phyloP scores from a whole-genome alignment of 1,140 invertebrate species.

The Hylaeus anthracinus region DNA sequence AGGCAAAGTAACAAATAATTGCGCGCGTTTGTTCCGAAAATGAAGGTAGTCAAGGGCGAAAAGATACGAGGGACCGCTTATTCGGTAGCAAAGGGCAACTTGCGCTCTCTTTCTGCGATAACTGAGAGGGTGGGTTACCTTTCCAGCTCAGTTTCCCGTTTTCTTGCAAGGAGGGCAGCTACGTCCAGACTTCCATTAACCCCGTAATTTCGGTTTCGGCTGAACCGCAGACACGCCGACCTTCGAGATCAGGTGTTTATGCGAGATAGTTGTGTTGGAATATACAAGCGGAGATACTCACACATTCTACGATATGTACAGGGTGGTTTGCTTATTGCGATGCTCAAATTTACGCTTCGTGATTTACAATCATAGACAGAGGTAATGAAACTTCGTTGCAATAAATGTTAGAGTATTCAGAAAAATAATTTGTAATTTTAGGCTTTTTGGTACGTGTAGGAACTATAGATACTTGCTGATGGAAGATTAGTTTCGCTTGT shows the following conservation, averaged over 20 bases:
- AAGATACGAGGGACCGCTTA: slow-evolving; percentile 25
- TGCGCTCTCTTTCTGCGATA: slow-evolving; percentile 35
- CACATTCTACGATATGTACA: not conserved
- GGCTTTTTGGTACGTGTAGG: no score
- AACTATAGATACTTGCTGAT: no score
- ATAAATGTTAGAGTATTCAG: no score
- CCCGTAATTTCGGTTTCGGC: slow-evolving; percentile 60
- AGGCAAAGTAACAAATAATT: slow-evolving; percentile 34
- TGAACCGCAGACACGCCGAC: slow-evolving; percentile 47
- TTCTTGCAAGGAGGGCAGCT: slow-evolving; percentile 18
- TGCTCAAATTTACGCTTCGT: not conserved
- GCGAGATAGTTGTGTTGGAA: slow-evolving; percentile 7
- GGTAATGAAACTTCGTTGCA: no score
- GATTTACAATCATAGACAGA: not conserved
- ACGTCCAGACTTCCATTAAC: slow-evolving; percentile 60
- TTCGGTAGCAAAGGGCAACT: slow-evolving; percentile 16
- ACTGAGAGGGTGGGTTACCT: slow-evolving; percentile 22
- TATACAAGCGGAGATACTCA: slow-evolving; percentile 29
- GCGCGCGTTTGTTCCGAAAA: slow-evolving; percentile 30
- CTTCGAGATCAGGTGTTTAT: slow-evolving; percentile 43
- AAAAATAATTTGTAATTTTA: no score
- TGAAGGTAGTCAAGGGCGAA: slow-evolving; percentile 9
- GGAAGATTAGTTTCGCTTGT: no score
- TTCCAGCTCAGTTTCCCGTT: slow-evolving; percentile 17
- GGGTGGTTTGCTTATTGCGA: not conserved